Evolutionary conservation across 1,140 invertebrate genomes (phyloP).

Genomic region (Drosophila serrata): DNA sequence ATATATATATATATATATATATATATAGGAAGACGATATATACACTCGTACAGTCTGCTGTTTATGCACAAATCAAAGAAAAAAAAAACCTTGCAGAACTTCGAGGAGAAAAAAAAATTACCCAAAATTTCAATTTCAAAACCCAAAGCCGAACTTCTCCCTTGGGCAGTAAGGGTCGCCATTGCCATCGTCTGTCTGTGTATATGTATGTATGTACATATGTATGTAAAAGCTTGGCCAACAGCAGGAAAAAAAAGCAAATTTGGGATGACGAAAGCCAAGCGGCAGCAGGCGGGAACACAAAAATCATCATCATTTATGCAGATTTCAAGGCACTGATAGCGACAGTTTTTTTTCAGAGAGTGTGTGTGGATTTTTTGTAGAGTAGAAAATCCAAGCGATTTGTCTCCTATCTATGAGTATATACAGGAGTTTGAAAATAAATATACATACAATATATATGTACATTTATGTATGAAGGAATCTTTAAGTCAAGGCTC

Average conservation of each 20-base stretch:
- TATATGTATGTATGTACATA: too few relatives aligned
- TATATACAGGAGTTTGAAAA: conserved; percentile 26
- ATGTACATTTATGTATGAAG: conserved; percentile 13
- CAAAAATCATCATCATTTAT: conserved; percentile 78
- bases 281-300: conserved; percentile 19
- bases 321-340: conserved; percentile 74
- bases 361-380: conserved; percentile 32
- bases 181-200: conserved; percentile 10
- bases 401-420: conserved; percentile 39
- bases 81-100: conserved; percentile 42
- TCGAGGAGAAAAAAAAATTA: conserved; percentile 38
- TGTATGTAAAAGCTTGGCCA: conserved; percentile 59
- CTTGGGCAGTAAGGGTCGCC: conserved; percentile 42
- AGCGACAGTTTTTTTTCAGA: conserved; percentile 57
- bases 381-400: conserved; percentile 4
- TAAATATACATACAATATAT: neutral
- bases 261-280: conserved; percentile 65
- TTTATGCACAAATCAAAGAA: conserved; percentile 52
- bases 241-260: conserved; percentile 2
- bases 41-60: conserved; percentile 26
- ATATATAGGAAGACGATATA: conserved; percentile 5
- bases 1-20: neutral
- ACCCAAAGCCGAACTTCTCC: conserved; percentile 49
- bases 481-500: neutral
- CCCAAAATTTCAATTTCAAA: conserved; percentile 68